These are phyloP conservation scores for Melipona bicolor DNA, from an alignment of 2,888 invertebrate genomes.

Conservation along the genomic window DNA sequence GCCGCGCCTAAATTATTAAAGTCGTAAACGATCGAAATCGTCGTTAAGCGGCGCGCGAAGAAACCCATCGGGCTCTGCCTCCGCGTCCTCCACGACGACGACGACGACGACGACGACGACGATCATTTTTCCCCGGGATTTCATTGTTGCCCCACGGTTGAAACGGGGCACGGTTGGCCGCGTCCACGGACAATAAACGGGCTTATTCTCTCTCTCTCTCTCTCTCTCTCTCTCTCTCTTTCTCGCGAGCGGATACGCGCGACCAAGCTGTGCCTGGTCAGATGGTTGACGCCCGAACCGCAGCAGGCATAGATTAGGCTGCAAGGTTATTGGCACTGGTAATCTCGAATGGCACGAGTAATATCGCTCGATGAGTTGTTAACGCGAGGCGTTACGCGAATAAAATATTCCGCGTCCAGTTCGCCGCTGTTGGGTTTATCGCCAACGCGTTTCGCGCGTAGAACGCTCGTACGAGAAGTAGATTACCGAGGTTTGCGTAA, in stretches of 20 bases:
- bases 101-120: conserved; percentile 26
- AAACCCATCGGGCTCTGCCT: conserved; percentile 72
- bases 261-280: neutral
- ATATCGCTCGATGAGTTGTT: conserved; percentile 51
- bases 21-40: conserved; percentile 84
- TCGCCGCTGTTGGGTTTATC: conserved; percentile 33
- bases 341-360: conserved; percentile 44
- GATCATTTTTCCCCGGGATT: conserved; percentile 63
- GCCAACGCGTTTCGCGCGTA: neutral
- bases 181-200: conserved; percentile 55
- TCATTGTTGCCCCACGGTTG: conserved; percentile 67
- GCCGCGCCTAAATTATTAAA: conserved; percentile 84
- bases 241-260: conserved; percentile 13
- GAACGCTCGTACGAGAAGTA: neutral
- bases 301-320: conserved; percentile 42
- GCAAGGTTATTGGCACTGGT: conserved; percentile 54
- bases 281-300: conserved; percentile 19
- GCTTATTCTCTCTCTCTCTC: conserved; percentile 28
- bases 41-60: conserved; percentile 82
- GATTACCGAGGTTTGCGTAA: too few species aligned
- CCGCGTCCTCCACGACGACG: conserved; percentile 63
- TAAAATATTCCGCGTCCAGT: conserved; percentile 33
- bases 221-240: too few species aligned
- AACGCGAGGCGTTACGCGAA: conserved; percentile 42
- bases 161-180: conserved; percentile 64